Percentiles rank a stretch among this genome's conserved stretches.
These are phyloP conservation scores for Pomatorhinus ruficollis DNA, from an alignment of 2,113 vertebrate species.

Conservation along the genomic window DNA sequence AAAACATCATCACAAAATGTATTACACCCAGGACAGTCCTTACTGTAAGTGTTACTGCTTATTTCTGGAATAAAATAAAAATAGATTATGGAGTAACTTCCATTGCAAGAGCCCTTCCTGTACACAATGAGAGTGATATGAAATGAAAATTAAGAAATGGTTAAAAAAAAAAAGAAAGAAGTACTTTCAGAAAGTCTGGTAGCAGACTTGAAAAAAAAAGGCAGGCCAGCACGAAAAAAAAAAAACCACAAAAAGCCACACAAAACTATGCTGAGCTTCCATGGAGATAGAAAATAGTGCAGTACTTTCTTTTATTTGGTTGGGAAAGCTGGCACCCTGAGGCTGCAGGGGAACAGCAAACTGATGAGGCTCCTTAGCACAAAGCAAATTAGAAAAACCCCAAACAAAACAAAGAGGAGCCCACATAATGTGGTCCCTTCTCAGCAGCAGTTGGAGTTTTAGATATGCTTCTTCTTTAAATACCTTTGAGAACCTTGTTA, in stretches of 20 bases:
- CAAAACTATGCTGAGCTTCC: conserved; percentile 19
- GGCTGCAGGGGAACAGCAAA: conserved; percentile 15
- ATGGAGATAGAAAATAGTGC: conserved; percentile 57
- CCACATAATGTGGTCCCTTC: not conserved
- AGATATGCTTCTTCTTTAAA: not conserved
- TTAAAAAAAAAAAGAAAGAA: not conserved
- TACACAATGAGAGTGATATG: not conserved
- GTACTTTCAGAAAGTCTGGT: not conserved
- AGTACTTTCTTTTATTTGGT: conserved; percentile 21
- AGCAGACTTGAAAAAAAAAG: not conserved
- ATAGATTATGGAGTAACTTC: not conserved
- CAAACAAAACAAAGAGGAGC: not conserved
- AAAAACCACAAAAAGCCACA: not conserved
- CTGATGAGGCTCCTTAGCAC: conserved; percentile 1
- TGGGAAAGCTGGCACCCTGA: conserved; percentile 15
- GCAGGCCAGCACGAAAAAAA: not conserved
- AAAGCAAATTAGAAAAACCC: not conserved
- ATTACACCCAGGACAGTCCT: not conserved
- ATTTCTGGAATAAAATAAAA: not conserved
- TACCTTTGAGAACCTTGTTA: not conserved
- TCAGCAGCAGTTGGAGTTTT: not conserved
- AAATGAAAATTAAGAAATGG: not conserved
- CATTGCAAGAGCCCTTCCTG: not conserved
- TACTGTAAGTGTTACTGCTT: not conserved
- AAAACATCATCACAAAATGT: not conserved